Conservation (phyloP, 2,113 vertebrate species). For the Brachirus orientalis region DNA sequence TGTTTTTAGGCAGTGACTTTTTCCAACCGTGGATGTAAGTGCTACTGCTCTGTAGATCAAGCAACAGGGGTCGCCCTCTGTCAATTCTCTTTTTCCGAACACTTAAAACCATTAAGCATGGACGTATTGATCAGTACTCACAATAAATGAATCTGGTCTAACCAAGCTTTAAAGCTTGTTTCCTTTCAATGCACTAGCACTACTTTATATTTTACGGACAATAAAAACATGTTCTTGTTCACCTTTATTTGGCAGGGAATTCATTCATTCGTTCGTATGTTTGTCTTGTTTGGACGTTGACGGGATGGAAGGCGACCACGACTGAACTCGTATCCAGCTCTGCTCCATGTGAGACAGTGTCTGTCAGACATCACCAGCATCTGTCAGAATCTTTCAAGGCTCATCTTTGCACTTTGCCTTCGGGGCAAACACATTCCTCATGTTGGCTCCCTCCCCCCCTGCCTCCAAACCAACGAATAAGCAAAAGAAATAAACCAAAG, state of each 20-base stretch:
- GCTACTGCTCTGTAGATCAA: too few species aligned
- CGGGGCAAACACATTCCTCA: constrained; percentile 71
- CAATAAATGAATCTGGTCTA: too few species aligned
- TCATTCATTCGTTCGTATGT: background rate
- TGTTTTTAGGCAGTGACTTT: too few species aligned
- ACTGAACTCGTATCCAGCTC: constrained; percentile 51
- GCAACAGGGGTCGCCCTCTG: too few species aligned
- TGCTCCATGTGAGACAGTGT: constrained; percentile 61
- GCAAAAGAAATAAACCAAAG: constrained; percentile 66
- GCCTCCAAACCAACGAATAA: constrained; percentile 33
- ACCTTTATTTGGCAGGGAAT: constrained; percentile 32
- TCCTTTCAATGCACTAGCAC: background rate
- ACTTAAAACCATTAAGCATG: too few species aligned
- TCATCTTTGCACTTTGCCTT: constrained; percentile 70
- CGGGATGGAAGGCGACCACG: constrained; percentile 38
- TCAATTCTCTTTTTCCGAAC: too few species aligned
- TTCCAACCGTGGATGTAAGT: too few species aligned
- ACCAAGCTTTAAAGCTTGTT: background rate
- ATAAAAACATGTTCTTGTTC: background rate
- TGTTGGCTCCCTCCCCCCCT: constrained; percentile 41
- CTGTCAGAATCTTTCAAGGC: constrained; percentile 77
- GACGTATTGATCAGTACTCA: too few species aligned
- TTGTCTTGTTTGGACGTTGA: constrained; percentile 19
- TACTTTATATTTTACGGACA: too few species aligned
- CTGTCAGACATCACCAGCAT: constrained; percentile 71